Evolutionary conservation across 2,113 vertebrate species (phyloP).

Genomic region (Ammodytes dubius): DNA sequence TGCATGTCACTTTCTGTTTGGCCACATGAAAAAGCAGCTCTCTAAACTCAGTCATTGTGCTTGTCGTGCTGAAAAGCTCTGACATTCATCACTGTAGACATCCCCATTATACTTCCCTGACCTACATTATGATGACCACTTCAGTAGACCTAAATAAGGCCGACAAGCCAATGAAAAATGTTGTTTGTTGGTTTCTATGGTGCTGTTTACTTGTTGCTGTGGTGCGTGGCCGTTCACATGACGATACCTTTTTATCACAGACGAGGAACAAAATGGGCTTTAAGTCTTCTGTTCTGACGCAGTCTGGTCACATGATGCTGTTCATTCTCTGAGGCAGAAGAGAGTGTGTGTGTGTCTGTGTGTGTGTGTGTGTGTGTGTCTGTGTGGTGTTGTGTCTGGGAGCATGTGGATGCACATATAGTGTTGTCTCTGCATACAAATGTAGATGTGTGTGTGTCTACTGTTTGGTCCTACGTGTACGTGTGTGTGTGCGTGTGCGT

Average conservation of each 20-base stretch:
- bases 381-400: slow-evolving; percentile 18
- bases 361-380: background rate
- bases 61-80: background rate
- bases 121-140: slow-evolving; percentile 39
- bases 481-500: background rate
- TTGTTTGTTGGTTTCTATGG: slow-evolving; percentile 50
- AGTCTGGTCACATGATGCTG: slow-evolving; percentile 36
- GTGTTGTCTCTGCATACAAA: slow-evolving; percentile 11
- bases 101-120: slow-evolving; percentile 29
- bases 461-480: slow-evolving; percentile 34
- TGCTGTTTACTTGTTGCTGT: slow-evolving; percentile 32
- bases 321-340: slow-evolving; percentile 24
- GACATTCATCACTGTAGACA: slow-evolving; percentile 22
- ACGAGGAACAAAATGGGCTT: slow-evolving; percentile 14
- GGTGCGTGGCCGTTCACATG: background rate
- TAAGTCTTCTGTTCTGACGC: background rate
- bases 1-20: slow-evolving; percentile 7
- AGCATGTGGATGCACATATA: slow-evolving; percentile 25
- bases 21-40: slow-evolving; percentile 23
- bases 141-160: slow-evolving; percentile 1
- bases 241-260: background rate
- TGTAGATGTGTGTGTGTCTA: slow-evolving; percentile 36
- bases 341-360: background rate
- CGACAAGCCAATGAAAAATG: background rate
- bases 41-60: background rate